Percentiles rank a stretch among this genome's conserved stretches.
phyloP scores from a whole-genome alignment of 2,113 vertebrate species.

The Nothocercus nigrocapillus region DNA sequence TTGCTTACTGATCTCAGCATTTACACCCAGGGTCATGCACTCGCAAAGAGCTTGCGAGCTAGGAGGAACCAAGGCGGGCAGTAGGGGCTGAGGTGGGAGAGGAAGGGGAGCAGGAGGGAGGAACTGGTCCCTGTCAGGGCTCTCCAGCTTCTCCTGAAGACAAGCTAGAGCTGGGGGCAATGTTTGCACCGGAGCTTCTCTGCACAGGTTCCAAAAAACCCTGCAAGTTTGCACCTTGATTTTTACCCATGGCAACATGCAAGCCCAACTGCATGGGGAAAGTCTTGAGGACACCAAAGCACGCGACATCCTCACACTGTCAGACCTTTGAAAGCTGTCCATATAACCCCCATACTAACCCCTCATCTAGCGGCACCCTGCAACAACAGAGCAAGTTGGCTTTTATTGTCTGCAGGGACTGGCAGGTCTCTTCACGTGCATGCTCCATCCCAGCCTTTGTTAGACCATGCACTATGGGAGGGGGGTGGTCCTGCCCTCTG shows the following conservation, averaged over 20 bases:
- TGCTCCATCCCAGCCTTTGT: too few relatives aligned
- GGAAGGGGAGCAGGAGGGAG: neutral
- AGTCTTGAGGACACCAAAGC: too few relatives aligned
- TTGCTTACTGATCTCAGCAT: constrained; percentile 35
- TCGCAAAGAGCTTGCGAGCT: neutral
- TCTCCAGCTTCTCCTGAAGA: neutral
- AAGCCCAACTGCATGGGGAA: neutral
- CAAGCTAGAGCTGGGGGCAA: neutral
- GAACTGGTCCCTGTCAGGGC: neutral
- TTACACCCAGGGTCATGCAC: constrained; percentile 6
- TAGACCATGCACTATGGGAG: too few relatives aligned
- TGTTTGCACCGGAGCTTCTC: rapidly evolving
- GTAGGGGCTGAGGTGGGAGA: neutral
- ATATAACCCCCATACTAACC: too few relatives aligned
- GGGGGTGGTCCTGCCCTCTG: neutral
- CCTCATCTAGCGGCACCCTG: neutral
- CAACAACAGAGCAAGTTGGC: too few relatives aligned
- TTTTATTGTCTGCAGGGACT: neutral
- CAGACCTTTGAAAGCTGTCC: too few relatives aligned
- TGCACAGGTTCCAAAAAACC: neutral
- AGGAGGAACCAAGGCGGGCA: constrained; percentile 32
- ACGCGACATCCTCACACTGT: too few relatives aligned
- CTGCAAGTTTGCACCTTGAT: neutral
- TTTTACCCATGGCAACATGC: neutral
- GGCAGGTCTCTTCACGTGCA: too few relatives aligned